These are phyloP conservation scores for Brotula barbata DNA, from an alignment of 2,797 vertebrate species.

Conservation along the genomic window DNA sequence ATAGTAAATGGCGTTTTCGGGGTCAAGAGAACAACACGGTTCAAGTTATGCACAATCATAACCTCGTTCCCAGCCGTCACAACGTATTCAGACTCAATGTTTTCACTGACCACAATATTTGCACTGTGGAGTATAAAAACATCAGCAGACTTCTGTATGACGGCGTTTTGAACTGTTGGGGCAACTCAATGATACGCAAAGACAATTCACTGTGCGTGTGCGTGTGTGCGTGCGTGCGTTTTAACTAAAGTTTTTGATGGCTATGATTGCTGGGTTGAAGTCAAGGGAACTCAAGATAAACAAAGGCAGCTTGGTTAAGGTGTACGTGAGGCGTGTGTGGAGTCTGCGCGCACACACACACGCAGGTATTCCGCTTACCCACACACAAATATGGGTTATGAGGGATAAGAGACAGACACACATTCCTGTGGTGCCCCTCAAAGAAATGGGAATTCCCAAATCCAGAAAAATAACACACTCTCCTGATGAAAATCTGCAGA, in stretches of 20 bases:
- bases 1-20: constrained; percentile 38
- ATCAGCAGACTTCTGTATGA: constrained; percentile 52
- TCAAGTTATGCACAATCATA: constrained; percentile 65
- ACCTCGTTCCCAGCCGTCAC: constrained; percentile 57
- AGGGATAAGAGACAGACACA: constrained; percentile 79
- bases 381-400: constrained; percentile 67
- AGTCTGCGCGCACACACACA: constrained; percentile 29
- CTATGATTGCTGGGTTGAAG: constrained; percentile 44
- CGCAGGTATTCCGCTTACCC: constrained; percentile 56
- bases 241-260: constrained; percentile 16
- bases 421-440: constrained; percentile 89
- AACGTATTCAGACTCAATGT: constrained; percentile 57
- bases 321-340: constrained; percentile 54
- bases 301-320: constrained; percentile 69
- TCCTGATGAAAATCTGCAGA: constrained; percentile 73
- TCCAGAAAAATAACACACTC: constrained; percentile 68
- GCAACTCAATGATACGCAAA: constrained; percentile 38
- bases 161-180: constrained; percentile 49
- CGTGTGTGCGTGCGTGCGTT: constrained; percentile 29
- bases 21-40: constrained; percentile 56
- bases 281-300: constrained; percentile 65
- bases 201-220: constrained; percentile 29
- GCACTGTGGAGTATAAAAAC: constrained; percentile 69
- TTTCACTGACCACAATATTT: constrained; percentile 72
- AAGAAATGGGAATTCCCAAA: constrained; percentile 81